Conservation (phyloP, 2,797 vertebrate species). For the Lagodon rhomboides region DNA sequence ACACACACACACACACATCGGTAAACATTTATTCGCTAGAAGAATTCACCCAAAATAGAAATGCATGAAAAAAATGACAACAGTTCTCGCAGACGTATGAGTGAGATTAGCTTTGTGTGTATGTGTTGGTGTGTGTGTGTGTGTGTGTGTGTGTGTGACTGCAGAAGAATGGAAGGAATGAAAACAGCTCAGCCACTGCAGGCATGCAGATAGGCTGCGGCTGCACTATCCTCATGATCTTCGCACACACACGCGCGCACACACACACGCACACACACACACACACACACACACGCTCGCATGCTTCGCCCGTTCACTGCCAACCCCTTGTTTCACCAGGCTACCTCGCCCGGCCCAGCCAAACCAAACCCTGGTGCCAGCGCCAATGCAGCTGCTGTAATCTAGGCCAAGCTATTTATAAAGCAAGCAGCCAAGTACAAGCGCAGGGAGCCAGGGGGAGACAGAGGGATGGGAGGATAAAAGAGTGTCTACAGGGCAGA, state of each 20-base stretch:
- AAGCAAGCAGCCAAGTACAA: constrained; percentile 79
- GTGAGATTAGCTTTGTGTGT: neutral
- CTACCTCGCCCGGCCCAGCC: constrained; percentile 69
- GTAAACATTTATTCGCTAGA: neutral
- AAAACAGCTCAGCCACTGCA: constrained; percentile 44
- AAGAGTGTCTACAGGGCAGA: constrained; percentile 71
- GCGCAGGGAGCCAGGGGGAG: constrained; percentile 71
- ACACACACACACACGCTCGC: constrained; percentile 11
- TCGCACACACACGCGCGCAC: neutral
- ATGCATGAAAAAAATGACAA: neutral
- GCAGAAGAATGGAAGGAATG: constrained; percentile 29
- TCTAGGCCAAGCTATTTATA: constrained; percentile 91
- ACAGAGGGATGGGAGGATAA: constrained; percentile 74
- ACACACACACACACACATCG: neutral
- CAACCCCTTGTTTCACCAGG: constrained; percentile 59
- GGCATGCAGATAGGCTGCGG: constrained; percentile 43
- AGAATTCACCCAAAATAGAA: constrained; percentile 33
- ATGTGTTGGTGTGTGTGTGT: neutral
- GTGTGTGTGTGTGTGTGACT: constrained; percentile 5
- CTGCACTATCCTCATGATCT: constrained; percentile 30
- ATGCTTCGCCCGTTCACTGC: constrained; percentile 25
- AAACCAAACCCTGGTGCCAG: constrained; percentile 78
- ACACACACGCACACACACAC: constrained; percentile 11
- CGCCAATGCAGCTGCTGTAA: constrained; percentile 87
- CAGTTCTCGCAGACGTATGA: neutral